These are phyloP conservation scores for Conus ventricosus DNA, from an alignment of 1,140 invertebrate species.

Conservation along the genomic window DNA sequence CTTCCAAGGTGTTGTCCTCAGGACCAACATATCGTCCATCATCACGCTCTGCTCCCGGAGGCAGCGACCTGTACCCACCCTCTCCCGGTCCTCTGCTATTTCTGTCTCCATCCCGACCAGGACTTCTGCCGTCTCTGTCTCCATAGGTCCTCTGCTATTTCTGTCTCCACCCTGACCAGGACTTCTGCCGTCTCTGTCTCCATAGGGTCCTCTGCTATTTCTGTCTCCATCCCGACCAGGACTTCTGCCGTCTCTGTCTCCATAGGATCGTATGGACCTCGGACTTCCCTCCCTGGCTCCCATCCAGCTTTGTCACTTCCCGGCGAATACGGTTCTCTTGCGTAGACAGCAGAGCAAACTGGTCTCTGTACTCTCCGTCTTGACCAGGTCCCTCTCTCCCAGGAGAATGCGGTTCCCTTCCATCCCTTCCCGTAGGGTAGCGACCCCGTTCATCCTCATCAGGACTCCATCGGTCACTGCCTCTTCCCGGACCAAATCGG, in stretches of 20 bases:
- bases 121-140: background rate
- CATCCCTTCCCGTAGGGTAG: background rate
- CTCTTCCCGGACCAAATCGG: background rate
- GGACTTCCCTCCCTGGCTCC: background rate
- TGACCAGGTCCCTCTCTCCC: background rate
- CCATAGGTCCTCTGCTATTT: background rate
- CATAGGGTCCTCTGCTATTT: too few species aligned
- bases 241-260: background rate
- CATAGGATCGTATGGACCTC: background rate
- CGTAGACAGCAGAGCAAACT: background rate
- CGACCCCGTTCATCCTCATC: background rate
- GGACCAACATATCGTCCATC: background rate
- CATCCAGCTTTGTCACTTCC: background rate
- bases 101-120: too few species aligned
- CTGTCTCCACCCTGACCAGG: too few species aligned
- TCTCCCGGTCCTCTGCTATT: background rate
- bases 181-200: background rate
- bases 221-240: too few species aligned
- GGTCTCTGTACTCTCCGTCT: conserved; percentile 7
- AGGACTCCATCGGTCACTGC: background rate
- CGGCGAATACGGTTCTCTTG: background rate
- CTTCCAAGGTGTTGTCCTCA: background rate
- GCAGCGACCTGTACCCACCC: background rate
- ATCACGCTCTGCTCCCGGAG: background rate
- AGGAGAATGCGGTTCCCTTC: background rate